These are phyloP conservation scores for Drusus annulatus DNA, from an alignment of 1,140 invertebrate genomes.

Conservation along the genomic window DNA sequence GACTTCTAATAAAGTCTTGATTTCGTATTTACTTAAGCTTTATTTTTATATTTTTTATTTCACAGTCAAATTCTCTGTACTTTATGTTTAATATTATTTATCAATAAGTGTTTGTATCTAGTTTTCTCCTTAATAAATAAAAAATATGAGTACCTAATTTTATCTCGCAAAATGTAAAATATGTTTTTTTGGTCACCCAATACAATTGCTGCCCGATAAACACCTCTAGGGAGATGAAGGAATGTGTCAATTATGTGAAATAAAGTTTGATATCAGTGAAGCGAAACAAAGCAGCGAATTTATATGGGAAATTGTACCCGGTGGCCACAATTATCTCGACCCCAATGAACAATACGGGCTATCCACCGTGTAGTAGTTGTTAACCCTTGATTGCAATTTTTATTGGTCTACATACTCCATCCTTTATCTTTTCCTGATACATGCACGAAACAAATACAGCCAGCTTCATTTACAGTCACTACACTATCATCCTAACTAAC, in stretches of 20 bases:
- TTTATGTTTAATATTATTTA: too few species aligned
- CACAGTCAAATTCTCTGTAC: too few species aligned
- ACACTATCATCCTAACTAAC: too few species aligned
- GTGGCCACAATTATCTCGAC: constrained; percentile 54
- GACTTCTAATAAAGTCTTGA: too few species aligned
- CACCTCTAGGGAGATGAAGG: constrained; percentile 57
- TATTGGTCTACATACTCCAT: neutral
- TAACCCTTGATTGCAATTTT: constrained; percentile 19
- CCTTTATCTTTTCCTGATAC: neutral
- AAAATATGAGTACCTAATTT: too few species aligned
- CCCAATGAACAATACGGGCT: constrained; percentile 30
- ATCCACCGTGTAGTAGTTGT: neutral
- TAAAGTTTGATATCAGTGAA: constrained; percentile 56
- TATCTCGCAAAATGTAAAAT: too few species aligned
- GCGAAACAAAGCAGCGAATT: constrained; percentile 48
- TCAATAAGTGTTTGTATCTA: too few species aligned
- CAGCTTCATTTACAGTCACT: too few species aligned
- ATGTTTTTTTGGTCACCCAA: neutral
- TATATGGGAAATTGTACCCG: constrained; percentile 59
- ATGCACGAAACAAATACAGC: too few species aligned
- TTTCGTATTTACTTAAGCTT: too few species aligned
- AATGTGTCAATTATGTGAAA: constrained; percentile 57
- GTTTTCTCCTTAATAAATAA: too few species aligned
- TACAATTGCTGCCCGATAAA: constrained; percentile 16
- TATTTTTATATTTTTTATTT: too few species aligned